Evolutionary conservation across 2,113 vertebrate species (phyloP).

Genomic region (Stomatorhinus ivindoensis): DNA sequence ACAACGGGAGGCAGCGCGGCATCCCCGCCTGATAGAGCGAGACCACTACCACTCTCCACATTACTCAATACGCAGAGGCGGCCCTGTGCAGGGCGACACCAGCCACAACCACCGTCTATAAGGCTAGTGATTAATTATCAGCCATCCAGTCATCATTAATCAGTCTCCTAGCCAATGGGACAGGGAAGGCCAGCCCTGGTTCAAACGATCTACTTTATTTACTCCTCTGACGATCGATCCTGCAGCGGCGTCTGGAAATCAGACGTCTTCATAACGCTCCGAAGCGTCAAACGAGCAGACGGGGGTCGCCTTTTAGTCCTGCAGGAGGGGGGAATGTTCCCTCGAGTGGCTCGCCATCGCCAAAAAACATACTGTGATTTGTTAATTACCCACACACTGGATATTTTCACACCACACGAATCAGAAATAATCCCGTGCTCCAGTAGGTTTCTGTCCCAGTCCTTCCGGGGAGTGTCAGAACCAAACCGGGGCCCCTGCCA

Average conservation of each 20-base stretch:
- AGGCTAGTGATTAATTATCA: conserved; percentile 5
- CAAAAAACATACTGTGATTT: conserved; percentile 13
- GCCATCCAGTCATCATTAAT: neutral
- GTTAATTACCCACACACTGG: conserved; percentile 15
- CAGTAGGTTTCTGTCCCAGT: neutral
- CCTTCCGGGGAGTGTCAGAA: neutral
- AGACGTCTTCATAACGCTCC: neutral
- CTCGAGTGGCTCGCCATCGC: neutral
- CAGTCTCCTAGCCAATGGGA: neutral
- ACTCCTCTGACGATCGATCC: conserved; percentile 1
- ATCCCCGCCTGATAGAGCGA: neutral
- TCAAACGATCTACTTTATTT: conserved; percentile 3
- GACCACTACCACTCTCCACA: neutral
- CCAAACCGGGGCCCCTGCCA: neutral
- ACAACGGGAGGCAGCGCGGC: neutral
- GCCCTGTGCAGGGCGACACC: neutral
- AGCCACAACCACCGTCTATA: neutral
- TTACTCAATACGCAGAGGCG: neutral
- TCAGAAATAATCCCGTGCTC: conserved; percentile 1
- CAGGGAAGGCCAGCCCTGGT: neutral
- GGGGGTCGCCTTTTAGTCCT: neutral
- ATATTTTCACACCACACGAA: neutral
- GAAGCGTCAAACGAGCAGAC: neutral
- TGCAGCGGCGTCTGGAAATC: neutral
- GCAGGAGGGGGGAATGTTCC: neutral